Evolutionary conservation across 2,113 vertebrate genomes (phyloP).

Genomic region (Sarotherodon lohbergeri): DNA sequence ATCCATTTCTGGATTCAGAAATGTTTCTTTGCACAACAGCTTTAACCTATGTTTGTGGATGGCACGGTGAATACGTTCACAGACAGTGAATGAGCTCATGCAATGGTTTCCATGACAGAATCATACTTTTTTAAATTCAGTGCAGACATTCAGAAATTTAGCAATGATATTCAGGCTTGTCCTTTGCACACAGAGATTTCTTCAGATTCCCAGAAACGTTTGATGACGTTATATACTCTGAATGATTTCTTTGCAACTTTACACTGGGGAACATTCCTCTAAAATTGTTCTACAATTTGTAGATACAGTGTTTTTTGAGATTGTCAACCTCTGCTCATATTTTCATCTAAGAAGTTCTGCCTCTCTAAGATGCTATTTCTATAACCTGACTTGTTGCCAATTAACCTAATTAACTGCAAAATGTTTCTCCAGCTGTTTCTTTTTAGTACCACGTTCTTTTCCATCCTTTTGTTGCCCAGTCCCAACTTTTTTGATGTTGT

Average conservation of each 20-base stretch:
- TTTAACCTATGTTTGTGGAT: background rate
- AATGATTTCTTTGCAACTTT: background rate
- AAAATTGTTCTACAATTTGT: background rate
- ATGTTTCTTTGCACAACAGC: background rate
- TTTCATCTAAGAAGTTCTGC: background rate
- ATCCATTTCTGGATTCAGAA: background rate
- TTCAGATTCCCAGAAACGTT: background rate
- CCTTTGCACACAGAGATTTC: background rate
- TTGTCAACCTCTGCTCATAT: background rate
- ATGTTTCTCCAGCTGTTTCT: background rate
- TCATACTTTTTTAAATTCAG: background rate
- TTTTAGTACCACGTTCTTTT: rapidly evolving
- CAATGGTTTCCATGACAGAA: background rate
- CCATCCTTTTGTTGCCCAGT: background rate
- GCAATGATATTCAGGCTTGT: background rate
- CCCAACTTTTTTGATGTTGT: background rate
- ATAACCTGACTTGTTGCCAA: background rate
- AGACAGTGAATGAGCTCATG: background rate
- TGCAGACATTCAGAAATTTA: background rate
- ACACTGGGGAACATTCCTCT: rapidly evolving
- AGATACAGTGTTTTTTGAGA: background rate
- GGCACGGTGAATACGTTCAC: rapidly evolving
- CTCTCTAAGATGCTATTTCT: background rate
- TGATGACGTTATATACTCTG: background rate
- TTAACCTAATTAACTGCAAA: background rate